Base-by-base conservation (phyloP, 2,888 invertebrate species). In the Periphyllus acericola region DNA sequence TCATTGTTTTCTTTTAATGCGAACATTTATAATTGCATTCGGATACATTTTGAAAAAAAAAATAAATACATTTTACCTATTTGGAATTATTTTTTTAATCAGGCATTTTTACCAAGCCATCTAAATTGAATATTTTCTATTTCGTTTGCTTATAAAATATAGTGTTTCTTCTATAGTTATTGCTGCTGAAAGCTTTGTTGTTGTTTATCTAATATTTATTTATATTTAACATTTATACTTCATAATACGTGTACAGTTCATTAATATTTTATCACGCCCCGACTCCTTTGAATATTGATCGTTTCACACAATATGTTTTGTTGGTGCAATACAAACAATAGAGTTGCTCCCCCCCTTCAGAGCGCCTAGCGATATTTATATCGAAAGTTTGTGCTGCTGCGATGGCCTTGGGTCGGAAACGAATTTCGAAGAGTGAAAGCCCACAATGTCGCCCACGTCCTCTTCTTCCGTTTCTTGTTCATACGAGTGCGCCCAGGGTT, bases 391-490 rank as follows among this genome's bases (percentile, higher is more conserved):
- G 40, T 75, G 21, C 36, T 21, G 21, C 75, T 66, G 40, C 8
- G 75, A 40, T 17, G 66, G 40, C 83, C 75, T 84, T 84, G 83
- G 66, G 60, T 40, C 29, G 40, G 29, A 14, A 66, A 66, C 25
- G 32, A 40, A 75, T 46, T 75, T 40, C 11, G 21, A 83, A 66
- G 25, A 75, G 75, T 84, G 83, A 75, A 84, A 75, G 83, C 55
- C 82, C 71, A 52, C 34, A 0, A 6, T 9, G 34, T 75, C 74
- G 40, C 83, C 83, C 75, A 84, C 83, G 29, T 68, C 19, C 21
- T 29, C 55, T n/a, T 72, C n/a, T 32, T 60, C 60, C 74, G 55
- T 83, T 60, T 34, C 32, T 5, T 11, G 74, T 74, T 6, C 75
- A 11, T 19, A 29, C 19, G 40, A 84, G 32, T 36, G 40, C 34